These are phyloP conservation scores for Salticus scenicus DNA, from an alignment of 2,888 invertebrate genomes.

Conservation along the genomic window DNA sequence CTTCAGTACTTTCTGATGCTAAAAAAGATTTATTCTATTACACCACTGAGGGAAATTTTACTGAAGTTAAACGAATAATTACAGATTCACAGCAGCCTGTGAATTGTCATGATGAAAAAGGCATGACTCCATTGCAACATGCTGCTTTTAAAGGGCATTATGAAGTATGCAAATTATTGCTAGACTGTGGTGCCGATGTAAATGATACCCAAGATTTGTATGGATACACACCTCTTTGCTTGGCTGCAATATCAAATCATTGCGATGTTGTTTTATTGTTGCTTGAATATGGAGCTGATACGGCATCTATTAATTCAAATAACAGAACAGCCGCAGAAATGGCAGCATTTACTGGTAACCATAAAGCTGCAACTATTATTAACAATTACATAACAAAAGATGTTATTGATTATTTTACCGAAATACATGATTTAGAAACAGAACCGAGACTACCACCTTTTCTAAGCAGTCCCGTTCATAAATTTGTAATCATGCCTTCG, in stretches of 20 bases:
- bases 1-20: background rate
- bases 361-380: constrained; percentile 93
- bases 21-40: constrained; percentile 69
- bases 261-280: constrained; percentile 88
- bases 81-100: constrained; percentile 81
- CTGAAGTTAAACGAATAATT: constrained; percentile 66
- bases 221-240: constrained; percentile 95
- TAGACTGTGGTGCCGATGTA: constrained; percentile 95
- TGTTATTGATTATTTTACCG: constrained; percentile 88
- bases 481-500: constrained; percentile 89
- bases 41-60: constrained; percentile 60
- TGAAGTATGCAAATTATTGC: constrained; percentile 88
- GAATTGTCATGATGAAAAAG: constrained; percentile 85
- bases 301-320: constrained; percentile 88
- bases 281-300: constrained; percentile 90
- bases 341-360: constrained; percentile 95
- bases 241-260: constrained; percentile 95
- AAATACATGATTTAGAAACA: constrained; percentile 84
- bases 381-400: constrained; percentile 92
- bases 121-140: constrained; percentile 92
- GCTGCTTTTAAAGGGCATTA: constrained; percentile 95
- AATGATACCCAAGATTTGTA: constrained; percentile 88
- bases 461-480: constrained; percentile 86
- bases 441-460: constrained; percentile 85
- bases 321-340: constrained; percentile 95